Conservation (phyloP, 2,888 invertebrate species). For the Panopea generosa region DNA sequence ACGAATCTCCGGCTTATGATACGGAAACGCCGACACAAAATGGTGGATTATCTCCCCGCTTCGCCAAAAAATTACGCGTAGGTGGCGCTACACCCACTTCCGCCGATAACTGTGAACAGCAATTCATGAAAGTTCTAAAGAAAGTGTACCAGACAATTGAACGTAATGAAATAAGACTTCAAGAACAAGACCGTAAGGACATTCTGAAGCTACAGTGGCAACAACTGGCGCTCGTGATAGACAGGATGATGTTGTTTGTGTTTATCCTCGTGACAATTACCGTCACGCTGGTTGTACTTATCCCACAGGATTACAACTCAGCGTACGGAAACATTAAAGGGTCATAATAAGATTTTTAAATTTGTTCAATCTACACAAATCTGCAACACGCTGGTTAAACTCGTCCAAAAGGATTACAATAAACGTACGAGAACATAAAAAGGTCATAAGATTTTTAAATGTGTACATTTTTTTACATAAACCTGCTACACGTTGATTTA, state of each 20-base stretch:
- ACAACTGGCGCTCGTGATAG: slow-evolving; percentile 91
- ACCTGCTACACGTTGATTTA: no score
- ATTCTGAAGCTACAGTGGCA: slow-evolving; percentile 93
- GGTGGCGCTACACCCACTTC: slow-evolving; percentile 53
- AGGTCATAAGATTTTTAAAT: no score
- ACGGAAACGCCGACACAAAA: slow-evolving; percentile 72
- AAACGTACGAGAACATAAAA: no score
- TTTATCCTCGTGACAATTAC: slow-evolving; percentile 83
- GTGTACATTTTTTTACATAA: no score
- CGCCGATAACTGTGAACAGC: slow-evolving; percentile 87
- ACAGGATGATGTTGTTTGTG: slow-evolving; percentile 87
- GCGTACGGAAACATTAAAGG: no score
- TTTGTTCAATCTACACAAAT: no score
- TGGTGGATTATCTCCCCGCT: slow-evolving; percentile 76
- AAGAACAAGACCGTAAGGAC: slow-evolving; percentile 92
- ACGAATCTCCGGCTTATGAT: slow-evolving; percentile 56
- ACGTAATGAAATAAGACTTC: slow-evolving; percentile 91
- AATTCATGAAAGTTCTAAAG: slow-evolving; percentile 89
- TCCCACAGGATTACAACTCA: slow-evolving; percentile 49
- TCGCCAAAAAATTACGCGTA: slow-evolving; percentile 62
- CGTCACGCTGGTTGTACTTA: slow-evolving; percentile 64
- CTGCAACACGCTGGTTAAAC: no score
- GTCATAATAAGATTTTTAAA: no score
- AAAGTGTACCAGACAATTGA: slow-evolving; percentile 92
- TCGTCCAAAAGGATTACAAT: no score